Conservation (phyloP, 2,797 vertebrate genomes). For the Rhinogobio ventralis region DNA sequence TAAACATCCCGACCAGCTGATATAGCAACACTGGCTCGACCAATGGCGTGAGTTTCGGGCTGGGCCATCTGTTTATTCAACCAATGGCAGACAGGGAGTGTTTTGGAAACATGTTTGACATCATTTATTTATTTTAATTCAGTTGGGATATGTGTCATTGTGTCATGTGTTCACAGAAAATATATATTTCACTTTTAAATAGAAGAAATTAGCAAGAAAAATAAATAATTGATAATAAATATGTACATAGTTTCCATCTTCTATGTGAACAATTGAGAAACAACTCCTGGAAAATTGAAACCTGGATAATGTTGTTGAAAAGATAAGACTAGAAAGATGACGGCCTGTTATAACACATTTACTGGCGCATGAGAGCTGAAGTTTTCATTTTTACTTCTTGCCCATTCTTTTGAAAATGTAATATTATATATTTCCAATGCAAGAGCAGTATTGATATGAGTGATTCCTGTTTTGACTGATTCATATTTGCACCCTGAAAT, state of each 20-base stretch:
- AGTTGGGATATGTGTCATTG: background rate
- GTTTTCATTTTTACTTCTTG: slow-evolving; percentile 59
- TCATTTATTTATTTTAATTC: background rate
- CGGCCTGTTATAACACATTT: slow-evolving; percentile 48
- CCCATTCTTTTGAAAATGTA: slow-evolving; percentile 53
- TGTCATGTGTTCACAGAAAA: background rate
- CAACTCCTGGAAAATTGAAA: slow-evolving; percentile 59
- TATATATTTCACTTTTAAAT: background rate
- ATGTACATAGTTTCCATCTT: no score
- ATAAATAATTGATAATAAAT: background rate
- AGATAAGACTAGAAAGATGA: no score
- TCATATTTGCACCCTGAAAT: no score
- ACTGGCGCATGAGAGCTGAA: slow-evolving; percentile 51
- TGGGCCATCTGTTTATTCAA: background rate
- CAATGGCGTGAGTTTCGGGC: background rate
- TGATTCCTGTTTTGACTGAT: background rate
- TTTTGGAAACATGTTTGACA: background rate
- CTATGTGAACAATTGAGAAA: no score
- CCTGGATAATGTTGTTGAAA: slow-evolving; percentile 47
- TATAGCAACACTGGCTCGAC: background rate
- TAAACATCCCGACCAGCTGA: background rate
- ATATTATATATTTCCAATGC: slow-evolving; percentile 19
- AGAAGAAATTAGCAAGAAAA: background rate
- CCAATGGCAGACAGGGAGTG: background rate
- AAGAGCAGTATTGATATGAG: slow-evolving; percentile 38